Conservation (phyloP, 2,797 vertebrate species). For the Glossophaga mutica region DNA sequence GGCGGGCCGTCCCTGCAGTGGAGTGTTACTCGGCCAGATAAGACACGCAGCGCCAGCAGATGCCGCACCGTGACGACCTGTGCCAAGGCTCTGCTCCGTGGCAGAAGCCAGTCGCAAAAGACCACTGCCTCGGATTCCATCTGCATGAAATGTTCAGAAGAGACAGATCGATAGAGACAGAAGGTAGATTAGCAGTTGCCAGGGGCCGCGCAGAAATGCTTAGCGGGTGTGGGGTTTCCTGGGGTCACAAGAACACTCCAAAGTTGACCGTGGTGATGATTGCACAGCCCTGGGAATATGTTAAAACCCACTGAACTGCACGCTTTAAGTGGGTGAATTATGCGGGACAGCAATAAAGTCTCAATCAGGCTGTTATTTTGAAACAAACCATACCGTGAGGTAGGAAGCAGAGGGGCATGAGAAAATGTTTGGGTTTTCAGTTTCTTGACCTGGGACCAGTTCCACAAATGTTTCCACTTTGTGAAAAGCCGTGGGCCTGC, state of each 20-base stretch:
- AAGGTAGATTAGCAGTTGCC: not conserved
- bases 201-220: not conserved
- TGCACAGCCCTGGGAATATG: not conserved
- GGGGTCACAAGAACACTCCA: too few relatives aligned
- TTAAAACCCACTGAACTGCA: not conserved
- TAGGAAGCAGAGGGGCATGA: not conserved
- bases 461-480: not conserved
- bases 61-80: rapidly evolving
- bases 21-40: rapidly evolving
- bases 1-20: rapidly evolving
- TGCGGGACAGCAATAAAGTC: not conserved
- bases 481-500: not conserved
- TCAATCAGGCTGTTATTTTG: not conserved
- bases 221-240: too few relatives aligned
- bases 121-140: not conserved
- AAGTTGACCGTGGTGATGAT: not conserved
- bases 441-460: not conserved
- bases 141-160: rapidly evolving
- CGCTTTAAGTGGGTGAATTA: not conserved
- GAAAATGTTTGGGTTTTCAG: not conserved
- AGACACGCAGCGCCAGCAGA: rapidly evolving
- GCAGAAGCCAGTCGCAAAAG: not conserved
- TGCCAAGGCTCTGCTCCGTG: not conserved
- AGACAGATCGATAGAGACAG: not conserved
- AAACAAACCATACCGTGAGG: not conserved